Evolutionary conservation across 2,797 vertebrate species (phyloP), one percentile per base, ranked within the genome.

Genomic region (Champsocephalus gunnari): DNA sequence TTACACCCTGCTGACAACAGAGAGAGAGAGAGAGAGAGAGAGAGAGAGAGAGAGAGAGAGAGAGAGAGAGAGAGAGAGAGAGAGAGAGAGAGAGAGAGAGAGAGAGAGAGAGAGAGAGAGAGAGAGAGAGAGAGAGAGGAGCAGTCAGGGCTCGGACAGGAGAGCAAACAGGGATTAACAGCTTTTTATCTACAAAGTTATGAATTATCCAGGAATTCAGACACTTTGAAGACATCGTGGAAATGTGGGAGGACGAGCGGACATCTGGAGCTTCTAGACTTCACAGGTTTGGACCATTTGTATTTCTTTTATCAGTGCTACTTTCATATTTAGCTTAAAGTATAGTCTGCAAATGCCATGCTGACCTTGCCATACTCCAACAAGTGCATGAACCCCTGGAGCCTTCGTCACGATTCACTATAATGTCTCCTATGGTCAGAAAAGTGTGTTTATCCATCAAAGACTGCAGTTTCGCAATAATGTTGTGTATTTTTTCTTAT

Each of bases 1-100:
- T 88, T 65, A 80, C 87, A 86, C 86, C 73, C 66, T 86, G 87
- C 70, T 61, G 19, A 80, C 64, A 66, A 81, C 65, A 78, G 78
- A 4, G 28, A 28, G 28, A 28, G 28, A 4, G 28, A 4, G 28
- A 4, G 28, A 28, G 28, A 28, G 28, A 28, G 28, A 28, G 28
- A 28, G 24, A 28, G 28, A 28, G 28, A 28, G 28, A 28, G 62
- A 32, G 53, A 17, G 43, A 19, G 21, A 65, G 16, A 59, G 61
- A 59, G 60, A 69, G 24, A 24, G 2, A 2, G 24, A 24, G 2
- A 24, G 24, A 2, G 24, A 24, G 24, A 24, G 24, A 24, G 24
- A 24, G 24, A 24, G 3, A 24, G 24, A 24, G 24, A 24, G 24
- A 24, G 24, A 24, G 24, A 24, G 24, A n/a, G 2, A 2, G 2